phyloP scores from a whole-genome alignment of 2,797 vertebrate species.

The Acanthornis magna region DNA sequence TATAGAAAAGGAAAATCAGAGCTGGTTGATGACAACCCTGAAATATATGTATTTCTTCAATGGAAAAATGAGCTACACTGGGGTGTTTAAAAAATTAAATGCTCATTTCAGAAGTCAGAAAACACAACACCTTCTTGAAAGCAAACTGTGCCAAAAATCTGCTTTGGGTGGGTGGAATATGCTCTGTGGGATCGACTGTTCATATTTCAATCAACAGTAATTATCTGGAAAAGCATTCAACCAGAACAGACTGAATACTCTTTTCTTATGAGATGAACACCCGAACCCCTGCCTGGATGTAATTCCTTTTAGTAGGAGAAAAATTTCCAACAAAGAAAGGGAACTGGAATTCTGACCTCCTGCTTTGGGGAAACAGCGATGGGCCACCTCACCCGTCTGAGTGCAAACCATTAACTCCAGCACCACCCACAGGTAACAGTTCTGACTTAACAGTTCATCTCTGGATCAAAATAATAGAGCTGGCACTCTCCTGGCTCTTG shows the following conservation, averaged over 20 bases:
- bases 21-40: background rate
- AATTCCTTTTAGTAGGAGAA: background rate
- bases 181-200: background rate
- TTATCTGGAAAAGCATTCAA: background rate
- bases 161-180: constrained; percentile 4
- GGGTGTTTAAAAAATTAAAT: background rate
- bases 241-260: background rate
- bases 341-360: background rate
- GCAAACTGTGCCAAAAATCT: constrained; percentile 11
- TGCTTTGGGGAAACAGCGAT: background rate
- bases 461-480: background rate
- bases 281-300: background rate
- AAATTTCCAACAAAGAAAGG: background rate
- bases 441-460: background rate
- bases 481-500: background rate
- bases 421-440: background rate
- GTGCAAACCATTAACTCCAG: background rate
- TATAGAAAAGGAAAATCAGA: background rate
- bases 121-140: background rate
- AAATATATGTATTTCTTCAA: background rate
- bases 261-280: background rate
- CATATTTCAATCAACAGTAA: background rate
- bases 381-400: background rate
- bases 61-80: background rate
- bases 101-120: constrained; percentile 1